Base-by-base conservation (phyloP, 1,140 invertebrate genomes). In the Cataglyphis hispanica region DNA sequence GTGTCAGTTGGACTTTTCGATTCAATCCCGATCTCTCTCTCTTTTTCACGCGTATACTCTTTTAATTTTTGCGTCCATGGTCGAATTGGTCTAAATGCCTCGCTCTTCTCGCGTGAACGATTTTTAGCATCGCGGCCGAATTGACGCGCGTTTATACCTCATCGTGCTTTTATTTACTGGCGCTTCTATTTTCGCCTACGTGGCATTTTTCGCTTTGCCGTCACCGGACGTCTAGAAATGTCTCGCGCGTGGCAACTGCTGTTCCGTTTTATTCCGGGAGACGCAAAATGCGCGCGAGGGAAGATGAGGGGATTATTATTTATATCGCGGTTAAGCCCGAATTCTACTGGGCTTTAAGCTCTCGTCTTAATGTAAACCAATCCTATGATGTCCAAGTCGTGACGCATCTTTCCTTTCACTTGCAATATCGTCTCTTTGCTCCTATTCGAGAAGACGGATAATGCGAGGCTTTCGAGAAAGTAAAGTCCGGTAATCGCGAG, bases 231-330 rank as follows among this genome's bases (percentile, higher is more conserved):
- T 60, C 13, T 67, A 60, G 40, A 83, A 72, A 83, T 46, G 78
- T 58, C 31, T 80, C 77, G 43, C 13, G 67, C 53, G 63, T 58
- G 40, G 67, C 58, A 88, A 86, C 76, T 63, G 81, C 34, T 61
- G 63, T 60, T 77, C 69, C 60, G 84, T 83, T 88, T 78, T 90
- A 56, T 81, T 53, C n/a, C 66, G 37, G 70, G 34, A 66, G 61
- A 78, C 27, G 76, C 27, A 40, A 27, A 40, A 76, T 56, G 50
- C 58, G 25, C 43, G 25, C n/a, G 72, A 34, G 64, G 40, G 8
- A 25, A 13, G 19, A 25, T 3, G 22, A 13, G 16, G 22, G 19
- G 58, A 70, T 70, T 70, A 70, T 70, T 70, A 70, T 70, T 70
- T 70, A 72, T 56, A 72, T 56, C 58, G 37, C 27, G 27, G 58